These are phyloP conservation scores for Drosophila suboccidentalis DNA, from an alignment of 2,888 invertebrate genomes.

Conservation along the genomic window DNA sequence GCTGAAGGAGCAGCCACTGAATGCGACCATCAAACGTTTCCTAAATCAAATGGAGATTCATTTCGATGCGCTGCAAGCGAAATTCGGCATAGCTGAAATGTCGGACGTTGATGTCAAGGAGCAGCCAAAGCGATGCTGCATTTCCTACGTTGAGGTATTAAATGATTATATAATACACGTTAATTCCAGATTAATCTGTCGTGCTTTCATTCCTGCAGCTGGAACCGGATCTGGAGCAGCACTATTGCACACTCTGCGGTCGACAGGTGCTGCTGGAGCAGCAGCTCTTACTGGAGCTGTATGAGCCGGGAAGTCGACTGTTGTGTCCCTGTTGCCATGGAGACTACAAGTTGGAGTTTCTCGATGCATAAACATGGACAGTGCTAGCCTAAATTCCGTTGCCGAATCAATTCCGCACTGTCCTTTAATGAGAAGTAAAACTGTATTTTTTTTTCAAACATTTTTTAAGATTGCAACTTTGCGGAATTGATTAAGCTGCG, in stretches of 20 bases:
- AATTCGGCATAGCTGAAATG: constrained; percentile 10
- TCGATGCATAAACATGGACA: constrained; percentile 53
- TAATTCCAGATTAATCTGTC: background rate
- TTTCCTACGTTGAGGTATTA: constrained; percentile 79
- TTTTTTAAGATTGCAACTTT: constrained; percentile 7
- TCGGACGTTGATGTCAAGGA: background rate
- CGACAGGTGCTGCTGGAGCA: constrained; percentile 63
- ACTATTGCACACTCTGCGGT: constrained; percentile 76
- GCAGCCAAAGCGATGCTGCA: constrained; percentile 56
- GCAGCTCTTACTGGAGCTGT: constrained; percentile 68
- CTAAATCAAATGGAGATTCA: constrained; percentile 34
- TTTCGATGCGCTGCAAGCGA: constrained; percentile 36
- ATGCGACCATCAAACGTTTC: constrained; percentile 19
- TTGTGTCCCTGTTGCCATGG: constrained; percentile 63
- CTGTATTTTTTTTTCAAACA: constrained; percentile 1
- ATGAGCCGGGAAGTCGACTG: constrained; percentile 45
- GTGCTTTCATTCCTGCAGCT: constrained; percentile 39
- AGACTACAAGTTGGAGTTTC: constrained; percentile 39
- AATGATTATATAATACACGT: background rate
- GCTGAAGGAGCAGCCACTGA: constrained; percentile 1
- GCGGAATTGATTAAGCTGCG: constrained; percentile 30
- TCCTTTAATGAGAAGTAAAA: constrained; percentile 1
- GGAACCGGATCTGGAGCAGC: constrained; percentile 64
- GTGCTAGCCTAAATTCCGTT: constrained; percentile 34
- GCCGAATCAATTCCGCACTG: constrained; percentile 28